A percentile compares a stretch with the other conserved stretches of the same genome.
phyloP scores from a whole-genome alignment of 2,113 vertebrate genomes.

The Cnemophilus loriae region DNA sequence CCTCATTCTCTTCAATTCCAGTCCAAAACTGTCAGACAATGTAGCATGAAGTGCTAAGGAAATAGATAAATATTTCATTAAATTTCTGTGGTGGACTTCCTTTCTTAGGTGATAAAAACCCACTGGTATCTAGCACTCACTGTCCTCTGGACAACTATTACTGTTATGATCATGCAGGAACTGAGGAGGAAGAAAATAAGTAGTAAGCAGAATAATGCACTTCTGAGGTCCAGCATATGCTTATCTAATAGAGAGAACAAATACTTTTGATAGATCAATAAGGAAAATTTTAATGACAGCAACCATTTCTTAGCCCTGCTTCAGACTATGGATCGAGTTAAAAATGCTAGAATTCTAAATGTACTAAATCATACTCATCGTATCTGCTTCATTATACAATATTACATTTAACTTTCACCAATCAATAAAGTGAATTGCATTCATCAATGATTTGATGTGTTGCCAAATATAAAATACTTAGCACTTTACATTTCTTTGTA shows the following conservation, averaged over 20 bases:
- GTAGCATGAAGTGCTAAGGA: background rate
- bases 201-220: background rate
- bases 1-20: background rate
- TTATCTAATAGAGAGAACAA: conserved; percentile 15
- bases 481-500: background rate
- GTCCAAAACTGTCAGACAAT: background rate
- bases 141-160: background rate
- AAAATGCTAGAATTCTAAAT: background rate
- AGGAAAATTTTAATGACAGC: background rate
- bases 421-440: conserved; percentile 4
- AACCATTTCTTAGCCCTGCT: background rate
- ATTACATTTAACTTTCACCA: background rate
- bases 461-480: background rate
- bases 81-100: background rate
- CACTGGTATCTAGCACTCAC: background rate
- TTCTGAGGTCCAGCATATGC: background rate
- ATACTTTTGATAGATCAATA: background rate
- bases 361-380: background rate
- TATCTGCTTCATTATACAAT: background rate
- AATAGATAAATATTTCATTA: background rate
- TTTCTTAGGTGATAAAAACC: background rate
- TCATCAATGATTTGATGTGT: background rate
- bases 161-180: background rate
- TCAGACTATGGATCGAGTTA: background rate
- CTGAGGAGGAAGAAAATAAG: background rate